Base-by-base conservation (phyloP, 2,113 vertebrate genomes). In the Archilochus colubris region DNA sequence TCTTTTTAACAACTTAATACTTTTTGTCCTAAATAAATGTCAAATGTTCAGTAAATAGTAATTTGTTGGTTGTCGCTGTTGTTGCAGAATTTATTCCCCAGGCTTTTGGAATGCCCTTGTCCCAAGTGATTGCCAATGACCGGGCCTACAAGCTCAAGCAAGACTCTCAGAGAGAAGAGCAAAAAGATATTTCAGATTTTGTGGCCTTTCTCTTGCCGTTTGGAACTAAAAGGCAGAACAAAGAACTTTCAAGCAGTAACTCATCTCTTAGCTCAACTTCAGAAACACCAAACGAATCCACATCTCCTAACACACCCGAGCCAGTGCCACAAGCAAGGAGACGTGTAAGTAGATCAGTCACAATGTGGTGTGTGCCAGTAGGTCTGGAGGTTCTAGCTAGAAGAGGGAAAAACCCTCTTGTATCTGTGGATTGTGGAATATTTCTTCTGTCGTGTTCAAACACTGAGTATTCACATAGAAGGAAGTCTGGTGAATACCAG, bases 221-320 rank as follows among this genome's bases (percentile, higher is more conserved):
- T 27, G 98, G 98, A 95, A 97, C 97, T 68, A 99, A 98, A 97
- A 98, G 96, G 81, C 96, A 98, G 93, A 99, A 98, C 97, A 99
- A 98, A 96, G 99, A 99, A 95, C 98, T 99, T 93, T 99, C 99
- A 97, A 99, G 99, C 98, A 99, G 99, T 98, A 99, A 99, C 97
- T 99, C 99, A 33, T 99, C 99, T 97, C 99, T 99, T 73, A 99
- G 99, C 98, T 99, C 99, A 88, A 99, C 98, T 82, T 99, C 99
- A 7, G 99, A 99, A 98, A 99, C 98, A 25, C 98, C 98, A 2
- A 99, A 98, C 17, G 99, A 99, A 94, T 98, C 98, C 40, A 98
- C 98, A 16, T 98, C 98, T 38, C 98, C 98, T 12, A 98, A 98
- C 87, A 98, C 98, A 2, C 98, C 98, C 0, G 99, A 99, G 86